Evolutionary conservation across 2,888 invertebrate species (phyloP).

Genomic region (Xanthia icteritia): DNA sequence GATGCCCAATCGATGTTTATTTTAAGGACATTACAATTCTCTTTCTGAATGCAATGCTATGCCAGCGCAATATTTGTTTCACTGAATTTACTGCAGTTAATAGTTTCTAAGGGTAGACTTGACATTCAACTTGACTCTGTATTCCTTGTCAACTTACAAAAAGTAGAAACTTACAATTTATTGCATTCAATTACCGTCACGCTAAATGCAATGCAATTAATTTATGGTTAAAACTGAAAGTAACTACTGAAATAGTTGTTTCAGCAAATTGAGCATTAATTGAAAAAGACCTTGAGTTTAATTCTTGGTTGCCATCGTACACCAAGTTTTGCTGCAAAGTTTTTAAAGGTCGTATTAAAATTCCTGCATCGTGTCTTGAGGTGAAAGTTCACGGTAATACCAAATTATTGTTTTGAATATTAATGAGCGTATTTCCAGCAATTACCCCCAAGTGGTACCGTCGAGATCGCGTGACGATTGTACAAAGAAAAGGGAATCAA

Average conservation of each 20-base stretch:
- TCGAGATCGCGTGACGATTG: conserved; percentile 80
- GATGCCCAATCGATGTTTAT: background rate
- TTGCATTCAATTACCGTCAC: conserved; percentile 44
- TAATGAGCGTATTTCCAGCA: conserved; percentile 81
- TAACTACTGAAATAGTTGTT: conserved; percentile 13
- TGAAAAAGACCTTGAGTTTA: conserved; percentile 51
- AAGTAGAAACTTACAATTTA: conserved; percentile 38
- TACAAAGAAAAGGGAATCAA: conserved; percentile 77
- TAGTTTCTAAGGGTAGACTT: conserved; percentile 31
- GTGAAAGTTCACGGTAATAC: conserved; percentile 85
- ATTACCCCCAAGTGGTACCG: conserved; percentile 87
- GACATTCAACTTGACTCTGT: conserved; percentile 59
- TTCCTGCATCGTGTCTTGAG: conserved; percentile 75
- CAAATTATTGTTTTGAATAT: conserved; percentile 84
- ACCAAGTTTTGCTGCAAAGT: conserved; percentile 66
- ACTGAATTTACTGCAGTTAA: conserved; percentile 25
- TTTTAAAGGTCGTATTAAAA: conserved; percentile 78
- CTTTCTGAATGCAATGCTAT: conserved; percentile 31
- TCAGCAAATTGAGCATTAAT: conserved; percentile 16
- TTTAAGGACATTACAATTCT: background rate
- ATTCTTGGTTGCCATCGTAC: conserved; percentile 57
- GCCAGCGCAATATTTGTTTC: conserved; percentile 24
- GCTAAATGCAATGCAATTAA: conserved; percentile 47
- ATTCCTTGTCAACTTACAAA: conserved; percentile 38
- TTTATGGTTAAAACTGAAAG: conserved; percentile 44